Base-by-base conservation (phyloP, 2,888 invertebrate species). In the Hypomecis punctinalis region DNA sequence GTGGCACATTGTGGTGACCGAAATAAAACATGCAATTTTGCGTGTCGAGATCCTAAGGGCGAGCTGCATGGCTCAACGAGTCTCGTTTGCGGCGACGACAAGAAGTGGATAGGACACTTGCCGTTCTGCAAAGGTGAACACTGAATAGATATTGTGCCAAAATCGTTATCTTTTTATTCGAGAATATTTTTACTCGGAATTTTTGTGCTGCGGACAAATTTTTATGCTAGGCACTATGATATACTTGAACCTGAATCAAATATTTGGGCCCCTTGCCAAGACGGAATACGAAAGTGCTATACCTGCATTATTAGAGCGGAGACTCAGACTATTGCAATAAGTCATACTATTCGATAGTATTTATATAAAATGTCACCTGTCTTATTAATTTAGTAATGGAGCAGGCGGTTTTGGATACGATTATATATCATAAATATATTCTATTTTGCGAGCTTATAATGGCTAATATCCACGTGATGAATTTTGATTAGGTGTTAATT, bases 71-170 rank as follows among this genome's bases (percentile, higher is more conserved):
- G 91, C 40, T 68, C 74, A 10, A 64, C 76, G 8, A 70, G 71
- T 39, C 75, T 89, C 9, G 69, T 70, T 23, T 93, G 93, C 70
- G 84, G 83, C 7, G 79, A 83, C 42, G 79, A 86, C 55, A 73
- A 84, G 72, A 80, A 75, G 36, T 93, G 93, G 93, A 79, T 77
- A n/a, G 89, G 87, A 55, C 76, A 75, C 51, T 80, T 91, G 62
- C 92, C 92, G 11, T 67, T 77, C 52, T 93, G 92, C 69, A 81
- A 70, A 82, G 83, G 92, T 91, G 78, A 71, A 48, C 36, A 54
- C 56, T 61, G 23, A 23, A 23, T 6, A 11, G 46, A 40, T 39
- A 23, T 55, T 47, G 48, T 43, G 58, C 54, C 53, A 59, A 63
- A 47, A 48, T 6, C 40, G 53, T 51, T 57, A 56, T 46, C 23